These are phyloP conservation scores for Choristoneura rosaceana DNA, from an alignment of 2,888 invertebrate genomes.

Conservation along the genomic window DNA sequence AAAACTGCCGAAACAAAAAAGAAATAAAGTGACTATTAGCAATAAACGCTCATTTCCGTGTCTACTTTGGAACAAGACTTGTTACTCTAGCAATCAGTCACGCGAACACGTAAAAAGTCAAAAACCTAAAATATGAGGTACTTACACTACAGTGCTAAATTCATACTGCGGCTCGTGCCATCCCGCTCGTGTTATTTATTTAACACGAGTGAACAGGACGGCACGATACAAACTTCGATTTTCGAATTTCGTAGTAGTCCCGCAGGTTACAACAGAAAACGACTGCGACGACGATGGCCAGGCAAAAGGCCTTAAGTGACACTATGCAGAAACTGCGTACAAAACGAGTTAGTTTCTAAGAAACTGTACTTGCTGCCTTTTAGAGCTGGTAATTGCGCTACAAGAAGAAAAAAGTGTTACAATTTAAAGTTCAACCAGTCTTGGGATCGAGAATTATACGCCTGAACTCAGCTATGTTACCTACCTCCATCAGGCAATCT, in stretches of 20 bases:
- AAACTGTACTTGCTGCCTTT: not conserved
- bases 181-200: too few species aligned
- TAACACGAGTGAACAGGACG: too few species aligned
- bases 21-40: not conserved
- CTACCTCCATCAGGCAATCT: too few species aligned
- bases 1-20: not conserved
- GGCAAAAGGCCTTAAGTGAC: not conserved
- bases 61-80: not conserved
- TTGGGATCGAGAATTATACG: not conserved
- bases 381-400: not conserved
- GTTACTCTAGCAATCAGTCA: not conserved
- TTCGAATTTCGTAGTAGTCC: too few species aligned
- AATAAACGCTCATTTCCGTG: not conserved
- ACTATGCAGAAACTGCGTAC: not conserved
- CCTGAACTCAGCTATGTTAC: not conserved
- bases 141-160: too few species aligned
- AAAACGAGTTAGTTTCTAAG: not conserved
- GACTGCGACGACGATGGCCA: not conserved
- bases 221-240: too few species aligned
- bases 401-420: not conserved
- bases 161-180: too few species aligned
- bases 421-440: constrained; percentile 3
- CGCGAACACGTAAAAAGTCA: not conserved
- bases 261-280: constrained; percentile 2
- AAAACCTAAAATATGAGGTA: not conserved